phyloP scores from a whole-genome alignment of 2,797 vertebrate genomes.

The Acanthiza pusilla region DNA sequence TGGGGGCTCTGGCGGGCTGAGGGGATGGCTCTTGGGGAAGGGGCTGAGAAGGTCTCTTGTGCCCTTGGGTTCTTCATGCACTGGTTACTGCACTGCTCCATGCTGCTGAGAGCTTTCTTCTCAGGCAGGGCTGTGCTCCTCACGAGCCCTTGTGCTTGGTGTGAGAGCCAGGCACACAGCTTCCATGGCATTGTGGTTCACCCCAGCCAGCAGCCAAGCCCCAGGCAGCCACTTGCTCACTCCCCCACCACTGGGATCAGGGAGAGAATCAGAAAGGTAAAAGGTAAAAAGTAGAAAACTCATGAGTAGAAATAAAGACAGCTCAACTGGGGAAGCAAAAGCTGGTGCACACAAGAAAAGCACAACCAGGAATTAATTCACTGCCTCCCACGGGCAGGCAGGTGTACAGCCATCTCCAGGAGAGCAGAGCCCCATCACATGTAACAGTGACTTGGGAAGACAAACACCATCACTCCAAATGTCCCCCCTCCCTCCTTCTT shows the following conservation, averaged over 20 bases:
- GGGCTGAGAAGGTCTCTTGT: neutral
- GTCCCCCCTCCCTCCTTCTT: neutral
- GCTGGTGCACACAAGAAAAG: neutral
- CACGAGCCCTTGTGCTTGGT: neutral
- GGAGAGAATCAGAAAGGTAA: neutral
- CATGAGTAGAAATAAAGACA: neutral
- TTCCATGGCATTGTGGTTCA: fast-evolving
- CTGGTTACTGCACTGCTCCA: fast-evolving
- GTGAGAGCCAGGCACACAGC: neutral
- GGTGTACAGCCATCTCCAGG: neutral
- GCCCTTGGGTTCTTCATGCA: neutral
- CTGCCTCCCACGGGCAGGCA: neutral
- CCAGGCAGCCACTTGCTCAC: neutral
- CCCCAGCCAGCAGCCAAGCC: neutral
- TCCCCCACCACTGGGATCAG: neutral
- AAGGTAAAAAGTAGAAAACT: neutral
- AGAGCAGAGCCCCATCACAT: neutral
- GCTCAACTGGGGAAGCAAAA: neutral
- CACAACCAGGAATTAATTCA: neutral
- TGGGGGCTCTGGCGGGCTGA: neutral
- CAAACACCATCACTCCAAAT: neutral
- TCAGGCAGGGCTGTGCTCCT: neutral
- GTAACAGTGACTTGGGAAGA: neutral
- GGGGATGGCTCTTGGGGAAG: neutral
- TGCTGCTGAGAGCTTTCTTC: neutral